Percentiles rank a stretch among this genome's conserved stretches.
Conservation (phyloP, 2,797 vertebrate genomes). For the Spinus olivaceus region DNA sequence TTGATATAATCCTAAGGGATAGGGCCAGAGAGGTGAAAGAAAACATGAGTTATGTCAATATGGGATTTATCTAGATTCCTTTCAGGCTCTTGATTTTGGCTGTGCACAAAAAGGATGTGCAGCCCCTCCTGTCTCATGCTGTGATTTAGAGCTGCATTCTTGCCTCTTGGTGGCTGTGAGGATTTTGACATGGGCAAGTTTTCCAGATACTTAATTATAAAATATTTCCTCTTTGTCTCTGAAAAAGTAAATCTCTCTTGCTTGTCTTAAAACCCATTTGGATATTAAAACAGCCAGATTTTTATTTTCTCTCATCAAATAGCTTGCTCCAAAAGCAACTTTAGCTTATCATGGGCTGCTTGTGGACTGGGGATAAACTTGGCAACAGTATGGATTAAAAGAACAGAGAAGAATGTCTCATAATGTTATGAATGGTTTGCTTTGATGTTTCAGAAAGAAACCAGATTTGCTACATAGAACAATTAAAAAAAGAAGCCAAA, state of each 20-base stretch:
- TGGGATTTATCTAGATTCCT: neutral
- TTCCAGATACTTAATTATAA: neutral
- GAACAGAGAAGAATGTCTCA: neutral
- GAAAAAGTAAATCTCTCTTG: neutral
- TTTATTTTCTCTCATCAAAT: neutral
- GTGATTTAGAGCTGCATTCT: conserved; percentile 6
- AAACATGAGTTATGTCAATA: conserved; percentile 5
- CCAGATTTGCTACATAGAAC: neutral
- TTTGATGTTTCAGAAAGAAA: neutral
- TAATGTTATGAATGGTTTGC: neutral
- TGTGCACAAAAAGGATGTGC: neutral
- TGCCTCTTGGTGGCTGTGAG: neutral
- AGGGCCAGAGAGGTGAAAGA: neutral
- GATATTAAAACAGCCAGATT: neutral
- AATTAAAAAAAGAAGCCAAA: neutral
- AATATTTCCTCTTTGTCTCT: neutral
- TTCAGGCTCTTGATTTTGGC: conserved; percentile 33
- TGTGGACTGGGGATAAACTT: neutral
- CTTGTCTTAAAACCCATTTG: neutral
- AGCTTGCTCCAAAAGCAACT: neutral
- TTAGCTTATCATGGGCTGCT: neutral
- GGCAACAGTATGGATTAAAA: neutral
- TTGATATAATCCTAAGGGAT: neutral
- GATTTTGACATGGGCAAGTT: neutral
- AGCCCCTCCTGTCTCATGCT: neutral